phyloP scores from a whole-genome alignment of 2,888 invertebrate species.

The Brachyptera putata region DNA sequence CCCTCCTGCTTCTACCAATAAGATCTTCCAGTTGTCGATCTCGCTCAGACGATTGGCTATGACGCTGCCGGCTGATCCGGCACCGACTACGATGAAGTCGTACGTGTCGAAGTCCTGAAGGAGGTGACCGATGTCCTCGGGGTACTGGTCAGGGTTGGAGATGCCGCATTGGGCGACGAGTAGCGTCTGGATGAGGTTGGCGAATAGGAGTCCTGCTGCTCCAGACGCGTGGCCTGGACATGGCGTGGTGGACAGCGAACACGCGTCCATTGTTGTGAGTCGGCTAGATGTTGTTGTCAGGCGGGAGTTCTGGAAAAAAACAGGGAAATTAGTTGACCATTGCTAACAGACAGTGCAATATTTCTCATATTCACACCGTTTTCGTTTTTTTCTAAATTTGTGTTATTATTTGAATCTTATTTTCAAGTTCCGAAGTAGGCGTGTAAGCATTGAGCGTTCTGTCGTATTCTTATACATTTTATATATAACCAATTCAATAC shows the following conservation, averaged over 20 bases:
- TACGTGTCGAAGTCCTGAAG: constrained; percentile 33
- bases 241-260: constrained; percentile 25
- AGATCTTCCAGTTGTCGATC: constrained; percentile 46
- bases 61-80: constrained; percentile 52
- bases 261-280: constrained; percentile 22
- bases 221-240: constrained; percentile 39
- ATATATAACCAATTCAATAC: no score
- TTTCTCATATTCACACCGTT: no score
- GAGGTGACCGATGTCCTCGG: constrained; percentile 41
- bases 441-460: no score
- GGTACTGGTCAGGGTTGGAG: constrained; percentile 54
- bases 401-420: no score
- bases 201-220: constrained; percentile 50
- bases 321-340: no score
- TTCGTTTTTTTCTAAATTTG: no score
- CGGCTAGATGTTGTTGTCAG: no score
- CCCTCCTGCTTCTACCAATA: constrained; percentile 52
- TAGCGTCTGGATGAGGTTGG: constrained; percentile 55
- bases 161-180: constrained; percentile 57
- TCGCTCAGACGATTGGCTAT: constrained; percentile 50
- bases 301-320: no score
- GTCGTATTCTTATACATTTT: no score
- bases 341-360: no score
- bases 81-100: constrained; percentile 45
- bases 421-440: no score